A percentile compares a stretch with the other conserved stretches of the same genome.
phyloP scores from a whole-genome alignment of 2,113 vertebrate species.

The Saguinus midas region DNA sequence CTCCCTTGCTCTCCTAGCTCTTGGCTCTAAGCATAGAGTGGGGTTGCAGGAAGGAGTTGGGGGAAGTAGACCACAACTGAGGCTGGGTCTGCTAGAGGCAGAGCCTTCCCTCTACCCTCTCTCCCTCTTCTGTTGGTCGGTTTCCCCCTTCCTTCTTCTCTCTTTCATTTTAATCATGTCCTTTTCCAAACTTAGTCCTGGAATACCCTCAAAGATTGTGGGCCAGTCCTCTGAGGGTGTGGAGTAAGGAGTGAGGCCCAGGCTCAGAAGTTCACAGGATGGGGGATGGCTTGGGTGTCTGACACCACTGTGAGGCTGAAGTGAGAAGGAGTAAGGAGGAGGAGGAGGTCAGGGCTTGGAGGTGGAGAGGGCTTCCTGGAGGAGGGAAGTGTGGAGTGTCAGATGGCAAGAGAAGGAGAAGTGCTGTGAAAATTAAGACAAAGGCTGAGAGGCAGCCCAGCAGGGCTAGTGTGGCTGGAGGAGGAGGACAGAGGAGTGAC shows the following conservation, averaged over 20 bases:
- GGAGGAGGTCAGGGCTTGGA: not conserved
- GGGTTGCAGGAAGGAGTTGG: not conserved
- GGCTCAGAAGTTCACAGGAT: not conserved
- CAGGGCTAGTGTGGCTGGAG: not conserved
- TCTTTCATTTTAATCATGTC: not conserved
- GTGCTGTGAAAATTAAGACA: not conserved
- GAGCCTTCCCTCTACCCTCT: not conserved
- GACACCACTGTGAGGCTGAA: not conserved
- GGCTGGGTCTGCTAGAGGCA: not conserved
- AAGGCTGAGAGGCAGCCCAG: not conserved
- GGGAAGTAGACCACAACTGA: not conserved
- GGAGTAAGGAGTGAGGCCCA: not conserved
- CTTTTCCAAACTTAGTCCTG: not conserved
- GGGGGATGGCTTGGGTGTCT: not conserved
- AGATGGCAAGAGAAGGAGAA: not conserved
- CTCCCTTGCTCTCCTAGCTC: not conserved
- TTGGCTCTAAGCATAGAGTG: not conserved
- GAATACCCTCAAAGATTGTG: not conserved
- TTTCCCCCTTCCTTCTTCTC: not conserved
- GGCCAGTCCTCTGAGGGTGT: not conserved
- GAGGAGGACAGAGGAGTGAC: not conserved
- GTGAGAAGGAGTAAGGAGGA: not conserved
- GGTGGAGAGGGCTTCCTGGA: not conserved
- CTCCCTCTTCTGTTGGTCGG: conserved; percentile 61
- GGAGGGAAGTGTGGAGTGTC: not conserved